phyloP scores from a whole-genome alignment of 2,113 vertebrate genomes.

The Grus americana region DNA sequence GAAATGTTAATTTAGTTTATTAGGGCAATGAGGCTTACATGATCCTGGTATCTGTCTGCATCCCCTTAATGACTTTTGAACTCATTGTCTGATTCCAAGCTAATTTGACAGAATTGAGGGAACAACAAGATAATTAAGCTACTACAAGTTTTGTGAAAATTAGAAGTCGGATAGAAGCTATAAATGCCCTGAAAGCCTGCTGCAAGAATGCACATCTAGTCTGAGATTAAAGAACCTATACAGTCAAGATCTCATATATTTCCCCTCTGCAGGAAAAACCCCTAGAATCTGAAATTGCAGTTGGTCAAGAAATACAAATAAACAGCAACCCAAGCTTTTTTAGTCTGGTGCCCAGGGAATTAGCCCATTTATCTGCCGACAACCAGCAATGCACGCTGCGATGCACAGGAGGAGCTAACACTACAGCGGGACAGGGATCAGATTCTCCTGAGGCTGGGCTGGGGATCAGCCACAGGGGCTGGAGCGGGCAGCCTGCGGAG shows the following conservation, averaged over 20 bases:
- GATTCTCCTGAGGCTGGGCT: background rate
- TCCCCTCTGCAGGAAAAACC: background rate
- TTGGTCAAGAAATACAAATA: background rate
- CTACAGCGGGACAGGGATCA: background rate
- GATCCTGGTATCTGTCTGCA: slow-evolving; percentile 17
- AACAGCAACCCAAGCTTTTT: background rate
- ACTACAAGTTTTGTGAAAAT: background rate
- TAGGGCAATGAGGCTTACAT: slow-evolving; percentile 30
- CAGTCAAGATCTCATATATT: background rate
- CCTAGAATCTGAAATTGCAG: background rate
- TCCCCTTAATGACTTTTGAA: slow-evolving; percentile 19
- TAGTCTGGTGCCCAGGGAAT: background rate
- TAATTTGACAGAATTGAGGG: background rate
- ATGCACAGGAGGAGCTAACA: background rate
- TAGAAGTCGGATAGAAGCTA: background rate
- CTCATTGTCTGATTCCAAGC: background rate
- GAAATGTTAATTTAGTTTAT: slow-evolving; percentile 42
- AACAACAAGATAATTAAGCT: background rate
- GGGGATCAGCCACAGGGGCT: background rate
- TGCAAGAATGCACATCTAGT: background rate
- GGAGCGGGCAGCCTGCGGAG: background rate
- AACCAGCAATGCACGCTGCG: background rate
- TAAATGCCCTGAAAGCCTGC: background rate
- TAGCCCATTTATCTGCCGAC: background rate
- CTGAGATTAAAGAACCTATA: background rate